phyloP scores from a whole-genome alignment of 2,888 invertebrate species.

The Furcula furcula region DNA sequence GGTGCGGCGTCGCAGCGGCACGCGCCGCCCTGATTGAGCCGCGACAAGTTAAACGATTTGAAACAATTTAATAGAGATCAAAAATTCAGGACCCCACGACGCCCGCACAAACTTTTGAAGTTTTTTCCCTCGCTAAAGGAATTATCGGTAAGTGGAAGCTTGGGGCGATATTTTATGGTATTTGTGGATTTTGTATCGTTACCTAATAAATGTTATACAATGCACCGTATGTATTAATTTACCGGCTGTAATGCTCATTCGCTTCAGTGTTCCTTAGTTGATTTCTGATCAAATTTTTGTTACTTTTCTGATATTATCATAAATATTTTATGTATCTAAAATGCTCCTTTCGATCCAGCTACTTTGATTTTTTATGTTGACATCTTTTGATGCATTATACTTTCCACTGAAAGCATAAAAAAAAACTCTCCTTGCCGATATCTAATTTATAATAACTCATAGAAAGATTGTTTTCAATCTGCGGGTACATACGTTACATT shows the following conservation, averaged over 20 bases:
- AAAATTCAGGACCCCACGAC: slow-evolving; percentile 73
- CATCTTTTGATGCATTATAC: too few species aligned
- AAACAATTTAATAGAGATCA: slow-evolving; percentile 83
- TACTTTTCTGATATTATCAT: too few species aligned
- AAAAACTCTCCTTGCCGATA: too few species aligned
- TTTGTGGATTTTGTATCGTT: slow-evolving; percentile 57
- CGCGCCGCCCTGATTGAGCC: slow-evolving; percentile 74
- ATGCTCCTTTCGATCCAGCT: too few species aligned
- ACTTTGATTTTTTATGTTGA: too few species aligned
- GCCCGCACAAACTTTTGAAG: slow-evolving; percentile 81
- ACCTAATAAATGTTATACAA: slow-evolving; percentile 1
- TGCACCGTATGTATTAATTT: too few species aligned
- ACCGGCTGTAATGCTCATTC: too few species aligned
- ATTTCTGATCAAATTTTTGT: too few species aligned
- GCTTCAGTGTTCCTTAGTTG: too few species aligned
- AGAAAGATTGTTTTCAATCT: slow-evolving; percentile 35
- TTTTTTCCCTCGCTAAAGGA: slow-evolving; percentile 79
- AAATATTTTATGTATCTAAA: too few species aligned
- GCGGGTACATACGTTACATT: slow-evolving; percentile 43
- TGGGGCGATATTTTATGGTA: slow-evolving; percentile 72
- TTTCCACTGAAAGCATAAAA: too few species aligned
- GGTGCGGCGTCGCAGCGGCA: slow-evolving; percentile 28
- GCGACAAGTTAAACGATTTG: slow-evolving; percentile 83
- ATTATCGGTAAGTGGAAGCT: slow-evolving; percentile 74
- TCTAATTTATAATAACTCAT: neutral